A percentile compares a stretch with the other conserved stretches of the same genome.
phyloP scores from a whole-genome alignment of 1,140 invertebrate species.

The Eueides isabella region DNA sequence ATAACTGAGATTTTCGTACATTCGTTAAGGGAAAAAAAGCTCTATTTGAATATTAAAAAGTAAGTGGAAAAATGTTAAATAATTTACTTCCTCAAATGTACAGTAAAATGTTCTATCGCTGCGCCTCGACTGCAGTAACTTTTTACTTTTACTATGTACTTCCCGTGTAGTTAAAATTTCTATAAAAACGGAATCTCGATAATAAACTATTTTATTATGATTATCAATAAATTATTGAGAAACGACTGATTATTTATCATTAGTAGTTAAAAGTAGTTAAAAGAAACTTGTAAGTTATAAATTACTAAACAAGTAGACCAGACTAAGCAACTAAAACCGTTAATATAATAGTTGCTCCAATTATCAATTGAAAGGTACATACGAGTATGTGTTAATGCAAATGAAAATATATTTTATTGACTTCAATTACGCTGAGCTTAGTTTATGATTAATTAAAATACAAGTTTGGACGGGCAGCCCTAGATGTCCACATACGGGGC shows the following conservation, averaged over 20 bases:
- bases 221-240: background rate
- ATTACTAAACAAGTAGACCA: background rate
- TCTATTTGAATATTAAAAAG: too few relatives aligned
- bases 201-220: too few relatives aligned
- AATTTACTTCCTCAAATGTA: too few relatives aligned
- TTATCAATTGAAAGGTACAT: conserved; percentile 5
- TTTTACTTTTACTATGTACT: too few relatives aligned
- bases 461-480: conserved; percentile 25
- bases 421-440: background rate
- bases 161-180: too few relatives aligned
- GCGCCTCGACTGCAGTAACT: too few relatives aligned
- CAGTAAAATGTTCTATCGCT: too few relatives aligned
- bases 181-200: too few relatives aligned
- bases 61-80: too few relatives aligned
- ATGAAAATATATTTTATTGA: conserved; percentile 3
- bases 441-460: conserved; percentile 18
- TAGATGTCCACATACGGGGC: conserved; percentile 7
- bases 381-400: conserved; percentile 13
- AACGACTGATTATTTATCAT: conserved; percentile 6
- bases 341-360: conserved; percentile 8
- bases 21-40: too few relatives aligned
- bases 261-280: conserved; percentile 6
- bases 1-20: too few relatives aligned
- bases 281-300: background rate
- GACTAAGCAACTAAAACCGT: background rate